Evolutionary conservation across 2,113 vertebrate species (phyloP).

Genomic region (Delphinus delphis): DNA sequence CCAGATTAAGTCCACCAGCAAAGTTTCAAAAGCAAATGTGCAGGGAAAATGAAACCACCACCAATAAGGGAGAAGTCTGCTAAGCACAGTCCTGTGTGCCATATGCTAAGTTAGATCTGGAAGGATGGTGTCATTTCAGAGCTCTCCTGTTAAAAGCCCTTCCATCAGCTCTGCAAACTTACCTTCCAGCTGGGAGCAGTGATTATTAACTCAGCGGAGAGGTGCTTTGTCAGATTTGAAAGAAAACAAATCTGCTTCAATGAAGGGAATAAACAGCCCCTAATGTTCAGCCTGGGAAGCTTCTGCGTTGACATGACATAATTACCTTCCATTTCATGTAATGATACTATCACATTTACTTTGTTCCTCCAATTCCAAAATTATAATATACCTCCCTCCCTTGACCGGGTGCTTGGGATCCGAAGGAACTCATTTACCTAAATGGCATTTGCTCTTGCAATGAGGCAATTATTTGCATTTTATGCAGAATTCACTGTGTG

Average conservation of each 20-base stretch:
- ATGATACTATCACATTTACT: conserved; percentile 73
- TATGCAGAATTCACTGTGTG: conserved; percentile 34
- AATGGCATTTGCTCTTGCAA: conserved; percentile 69
- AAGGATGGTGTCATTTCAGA: conserved; percentile 65
- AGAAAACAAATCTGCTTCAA: conserved; percentile 77
- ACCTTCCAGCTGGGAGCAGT: conserved; percentile 58
- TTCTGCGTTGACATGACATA: conserved; percentile 57
- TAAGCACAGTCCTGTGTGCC: conserved; percentile 23
- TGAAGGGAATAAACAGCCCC: conserved; percentile 76
- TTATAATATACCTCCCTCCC: conserved; percentile 59
- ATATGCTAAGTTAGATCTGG: conserved; percentile 64
- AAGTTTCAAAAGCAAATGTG: conserved; percentile 70
- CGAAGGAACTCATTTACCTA: conserved; percentile 74
- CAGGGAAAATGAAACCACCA: not conserved
- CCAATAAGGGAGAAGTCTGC: not conserved
- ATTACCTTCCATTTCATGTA: conserved; percentile 75
- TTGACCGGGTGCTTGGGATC: conserved; percentile 57
- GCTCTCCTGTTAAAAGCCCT: conserved; percentile 67
- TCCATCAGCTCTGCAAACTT: conserved; percentile 62
- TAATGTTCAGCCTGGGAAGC: conserved; percentile 62
- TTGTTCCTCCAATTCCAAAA: conserved; percentile 73
- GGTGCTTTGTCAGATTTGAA: conserved; percentile 69
- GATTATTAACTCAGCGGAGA: conserved; percentile 75
- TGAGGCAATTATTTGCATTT: conserved; percentile 66
- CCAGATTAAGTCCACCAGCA: conserved; percentile 12